These are phyloP conservation scores for Steinernema hermaphroditum DNA, from an alignment of 2,888 invertebrate genomes.

Conservation along the genomic window DNA sequence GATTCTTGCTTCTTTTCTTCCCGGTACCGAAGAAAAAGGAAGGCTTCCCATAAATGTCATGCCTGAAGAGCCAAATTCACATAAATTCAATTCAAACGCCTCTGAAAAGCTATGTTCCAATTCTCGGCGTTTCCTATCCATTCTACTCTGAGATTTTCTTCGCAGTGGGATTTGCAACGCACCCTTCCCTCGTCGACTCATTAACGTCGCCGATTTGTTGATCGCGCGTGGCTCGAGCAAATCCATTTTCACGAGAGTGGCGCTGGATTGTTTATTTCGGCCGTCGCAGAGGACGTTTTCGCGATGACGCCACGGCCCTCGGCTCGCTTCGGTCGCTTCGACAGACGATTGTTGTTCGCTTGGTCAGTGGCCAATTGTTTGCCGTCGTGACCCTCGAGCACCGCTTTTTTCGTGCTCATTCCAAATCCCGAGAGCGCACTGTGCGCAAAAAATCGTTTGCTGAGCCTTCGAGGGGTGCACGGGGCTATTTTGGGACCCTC, in stretches of 20 bases:
- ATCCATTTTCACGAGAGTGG: conserved; percentile 5
- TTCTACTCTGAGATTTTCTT: no score
- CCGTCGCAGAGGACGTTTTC: neutral
- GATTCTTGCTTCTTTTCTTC: no score
- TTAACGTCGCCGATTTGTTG: no score
- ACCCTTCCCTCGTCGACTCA: no score
- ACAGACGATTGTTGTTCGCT: conserved; percentile 5
- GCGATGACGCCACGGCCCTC: conserved; percentile 5
- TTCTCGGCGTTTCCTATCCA: no score
- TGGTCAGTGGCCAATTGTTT: neutral
- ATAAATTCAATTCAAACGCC: neutral
- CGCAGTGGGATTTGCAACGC: conserved; percentile 4
- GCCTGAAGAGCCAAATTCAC: neutral
- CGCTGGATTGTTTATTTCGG: conserved; percentile 11
- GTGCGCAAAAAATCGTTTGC: conserved; percentile 5
- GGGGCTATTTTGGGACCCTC: conserved; percentile 8
- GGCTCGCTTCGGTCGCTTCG: neutral
- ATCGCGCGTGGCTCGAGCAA: neutral
- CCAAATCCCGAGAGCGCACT: conserved; percentile 1
- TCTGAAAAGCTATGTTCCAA: neutral
- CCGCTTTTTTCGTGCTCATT: conserved; percentile 28
- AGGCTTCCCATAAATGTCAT: no score
- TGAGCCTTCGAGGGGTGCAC: neutral
- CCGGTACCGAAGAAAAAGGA: no score
- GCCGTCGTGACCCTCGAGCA: conserved; percentile 20